phyloP scores from a whole-genome alignment of 64 coral and sea anemone genomes.

The Exaiptasia diaphana region DNA sequence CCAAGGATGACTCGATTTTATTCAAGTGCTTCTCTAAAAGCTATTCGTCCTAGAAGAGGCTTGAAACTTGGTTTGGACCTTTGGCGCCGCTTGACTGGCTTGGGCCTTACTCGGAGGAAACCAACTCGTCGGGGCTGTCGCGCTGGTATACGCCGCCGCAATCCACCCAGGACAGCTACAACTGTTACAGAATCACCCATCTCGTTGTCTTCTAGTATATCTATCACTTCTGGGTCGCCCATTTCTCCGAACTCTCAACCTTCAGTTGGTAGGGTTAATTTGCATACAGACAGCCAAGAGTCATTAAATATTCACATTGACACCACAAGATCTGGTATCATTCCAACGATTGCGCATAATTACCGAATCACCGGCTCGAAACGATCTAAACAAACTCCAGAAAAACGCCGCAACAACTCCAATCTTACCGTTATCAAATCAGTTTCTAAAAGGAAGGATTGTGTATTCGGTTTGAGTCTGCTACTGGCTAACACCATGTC shows the following conservation, averaged over 20 bases:
- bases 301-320: neutral
- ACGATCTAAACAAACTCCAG: conserved; percentile 11
- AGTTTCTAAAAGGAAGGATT: neutral
- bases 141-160: neutral
- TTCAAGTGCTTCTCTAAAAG: neutral
- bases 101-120: neutral
- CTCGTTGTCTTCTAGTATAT: neutral
- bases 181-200: neutral
- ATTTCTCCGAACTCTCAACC: neutral
- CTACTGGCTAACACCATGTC: conserved; percentile 38
- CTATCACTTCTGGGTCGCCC: neutral
- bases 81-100: neutral
- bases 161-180: neutral
- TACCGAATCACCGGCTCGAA: neutral
- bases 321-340: neutral
- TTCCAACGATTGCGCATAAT: conserved; percentile 14
- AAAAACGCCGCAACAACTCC: neutral
- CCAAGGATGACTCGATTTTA: neutral
- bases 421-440: conserved; percentile 38
- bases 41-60: neutral
- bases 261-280: neutral
- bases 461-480: conserved; percentile 31
- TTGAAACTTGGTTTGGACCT: neutral
- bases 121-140: neutral
- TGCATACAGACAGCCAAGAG: neutral